Conservation (phyloP, 2,113 vertebrate genomes). For the Eulemur rufifrons region DNA sequence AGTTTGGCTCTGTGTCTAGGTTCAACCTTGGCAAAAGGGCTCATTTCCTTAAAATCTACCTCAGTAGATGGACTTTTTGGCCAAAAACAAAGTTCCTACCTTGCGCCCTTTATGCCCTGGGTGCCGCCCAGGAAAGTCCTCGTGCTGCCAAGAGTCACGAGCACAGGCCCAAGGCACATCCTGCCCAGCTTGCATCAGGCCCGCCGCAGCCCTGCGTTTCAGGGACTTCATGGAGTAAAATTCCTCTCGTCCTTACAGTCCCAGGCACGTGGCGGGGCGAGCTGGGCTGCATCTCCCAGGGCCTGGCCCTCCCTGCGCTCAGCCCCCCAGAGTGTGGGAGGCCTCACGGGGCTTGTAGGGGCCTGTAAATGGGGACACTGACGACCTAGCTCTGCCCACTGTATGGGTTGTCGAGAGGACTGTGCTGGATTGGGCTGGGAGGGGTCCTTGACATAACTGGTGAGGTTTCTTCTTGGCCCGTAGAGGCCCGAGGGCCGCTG, state of each 20-base stretch:
- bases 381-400: not conserved
- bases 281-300: not conserved
- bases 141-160: not conserved
- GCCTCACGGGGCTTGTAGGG: not conserved
- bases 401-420: not conserved
- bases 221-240: not conserved
- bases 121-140: not conserved
- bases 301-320: not conserved
- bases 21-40: not conserved
- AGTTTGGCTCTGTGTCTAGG: not conserved
- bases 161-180: not conserved
- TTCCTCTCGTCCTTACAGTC: not conserved
- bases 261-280: accelerated
- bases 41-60: not conserved
- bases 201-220: not conserved
- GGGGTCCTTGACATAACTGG: not conserved
- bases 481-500: not conserved
- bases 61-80: not conserved
- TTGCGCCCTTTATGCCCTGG: not conserved
- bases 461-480: not conserved
- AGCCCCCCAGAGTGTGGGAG: not conserved
- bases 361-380: not conserved
- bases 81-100: not conserved
- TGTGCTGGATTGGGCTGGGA: not conserved
- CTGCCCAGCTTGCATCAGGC: too few species aligned